Conservation (phyloP, 2,888 invertebrate species). For the Platycheirus rosarum region DNA sequence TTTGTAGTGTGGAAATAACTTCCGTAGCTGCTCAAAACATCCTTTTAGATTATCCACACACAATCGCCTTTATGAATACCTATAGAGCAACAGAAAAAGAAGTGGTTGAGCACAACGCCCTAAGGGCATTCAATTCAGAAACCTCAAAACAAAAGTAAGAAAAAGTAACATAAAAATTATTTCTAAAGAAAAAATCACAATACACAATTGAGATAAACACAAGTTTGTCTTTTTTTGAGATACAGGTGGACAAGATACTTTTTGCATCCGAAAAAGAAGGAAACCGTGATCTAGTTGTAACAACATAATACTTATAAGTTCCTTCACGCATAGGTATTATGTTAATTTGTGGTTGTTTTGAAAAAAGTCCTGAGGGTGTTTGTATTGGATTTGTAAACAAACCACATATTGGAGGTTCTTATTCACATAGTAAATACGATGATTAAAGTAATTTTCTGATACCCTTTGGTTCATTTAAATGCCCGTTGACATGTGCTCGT, state of each 20-base stretch:
- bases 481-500: too few relatives aligned
- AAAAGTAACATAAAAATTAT: constrained; percentile 7
- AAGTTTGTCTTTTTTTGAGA: constrained; percentile 4
- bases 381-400: too few relatives aligned
- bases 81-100: neutral
- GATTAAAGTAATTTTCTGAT: too few relatives aligned
- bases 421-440: too few relatives aligned
- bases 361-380: too few relatives aligned
- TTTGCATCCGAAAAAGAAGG: neutral
- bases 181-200: constrained; percentile 10
- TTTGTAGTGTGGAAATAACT: constrained; percentile 72
- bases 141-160: constrained; percentile 12
- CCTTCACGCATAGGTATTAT: neutral
- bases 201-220: constrained; percentile 27
- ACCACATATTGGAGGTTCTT: too few relatives aligned
- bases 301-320: constrained; percentile 14
- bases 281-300: constrained; percentile 14
- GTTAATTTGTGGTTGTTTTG: constrained; percentile 20
- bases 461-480: too few relatives aligned
- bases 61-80: constrained; percentile 52
- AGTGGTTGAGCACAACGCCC: constrained; percentile 43
- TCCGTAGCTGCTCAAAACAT: constrained; percentile 73
- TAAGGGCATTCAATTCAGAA: constrained; percentile 64
- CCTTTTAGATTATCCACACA: constrained; percentile 72
- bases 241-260: constrained; percentile 17